Percentiles rank a stretch among this genome's conserved stretches.
Conservation (phyloP, 2,113 vertebrate genomes). For the Crypturellus undulatus region DNA sequence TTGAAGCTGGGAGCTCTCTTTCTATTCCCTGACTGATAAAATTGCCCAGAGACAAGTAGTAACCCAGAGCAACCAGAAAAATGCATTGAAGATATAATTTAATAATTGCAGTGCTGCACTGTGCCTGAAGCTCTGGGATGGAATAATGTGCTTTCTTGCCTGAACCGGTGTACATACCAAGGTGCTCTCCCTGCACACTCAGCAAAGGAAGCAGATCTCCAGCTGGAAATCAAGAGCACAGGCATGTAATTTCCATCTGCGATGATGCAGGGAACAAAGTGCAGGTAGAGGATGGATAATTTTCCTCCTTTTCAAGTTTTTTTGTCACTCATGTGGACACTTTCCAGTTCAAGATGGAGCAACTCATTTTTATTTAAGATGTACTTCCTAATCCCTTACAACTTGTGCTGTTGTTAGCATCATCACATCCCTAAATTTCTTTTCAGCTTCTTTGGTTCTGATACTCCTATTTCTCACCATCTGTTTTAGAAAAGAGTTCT, state of each 20-base stretch:
- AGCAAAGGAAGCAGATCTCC: not conserved
- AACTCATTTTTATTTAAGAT: not conserved
- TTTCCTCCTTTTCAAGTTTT: not conserved
- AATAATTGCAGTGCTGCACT: slow-evolving; percentile 13
- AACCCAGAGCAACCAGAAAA: slow-evolving; percentile 12
- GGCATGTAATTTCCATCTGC: not conserved
- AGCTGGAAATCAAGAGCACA: fast-evolving
- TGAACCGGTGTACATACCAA: not conserved
- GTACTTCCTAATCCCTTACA: not conserved
- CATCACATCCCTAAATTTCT: not conserved
- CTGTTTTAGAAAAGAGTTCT: not conserved
- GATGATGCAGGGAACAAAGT: not conserved
- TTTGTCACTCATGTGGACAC: not conserved
- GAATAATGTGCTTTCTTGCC: not conserved
- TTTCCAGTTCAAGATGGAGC: not conserved
- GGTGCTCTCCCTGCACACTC: not conserved
- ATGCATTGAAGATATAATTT: not conserved
- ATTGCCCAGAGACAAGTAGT: not conserved
- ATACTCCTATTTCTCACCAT: not conserved
- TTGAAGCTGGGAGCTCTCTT: not conserved
- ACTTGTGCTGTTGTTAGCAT: not conserved
- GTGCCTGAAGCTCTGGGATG: not conserved
- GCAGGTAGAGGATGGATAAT: not conserved
- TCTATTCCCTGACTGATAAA: slow-evolving; percentile 1
- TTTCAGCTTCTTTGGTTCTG: not conserved